Evolutionary conservation across 2,797 vertebrate species (phyloP), one percentile per base, ranked within the genome.

Genomic region (Peromyscus attwateri): DNA sequence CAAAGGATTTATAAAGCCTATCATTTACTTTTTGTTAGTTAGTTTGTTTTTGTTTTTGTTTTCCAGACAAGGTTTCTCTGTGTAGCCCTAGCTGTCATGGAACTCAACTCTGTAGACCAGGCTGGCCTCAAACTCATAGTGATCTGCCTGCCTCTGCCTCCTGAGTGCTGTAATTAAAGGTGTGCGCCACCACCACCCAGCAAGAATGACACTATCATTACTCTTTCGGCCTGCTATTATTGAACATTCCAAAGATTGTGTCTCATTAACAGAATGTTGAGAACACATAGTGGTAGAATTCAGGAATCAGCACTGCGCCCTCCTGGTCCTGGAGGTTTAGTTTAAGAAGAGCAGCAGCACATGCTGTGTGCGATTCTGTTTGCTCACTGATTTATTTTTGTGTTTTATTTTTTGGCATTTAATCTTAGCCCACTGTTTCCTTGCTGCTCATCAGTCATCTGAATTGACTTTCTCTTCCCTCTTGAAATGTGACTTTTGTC

Each of bases 201-300:
- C 71, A 27, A 75, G 71, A 75, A 43, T 43, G 37, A 43, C 23
- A 43, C 73, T 77, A 29, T 92, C 13, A 79, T 90, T 94, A 76
- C 62, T 80, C 37, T 80, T 10, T 77, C 92, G 57, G 21, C 34
- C 34, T 89, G 40, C 77, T 84, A 76, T 93, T 79, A 73, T 52
- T 95, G 79, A 87, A 71, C 57, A 46, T 92, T 96, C 14, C 23
- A 71, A 79, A 94, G 60, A 64, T 84, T 43, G 57, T 77, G 25
- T 25, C 75, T 96, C 43, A 71, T 92, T 83, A 93, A 27, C 40
- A 91, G 62, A 93, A 85, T 57, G 87, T 91, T 64, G 62, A 70
- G 83, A 94, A 11, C 92, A 37, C 94, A 40, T 89, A 79, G 89
- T 95, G 37, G 49, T 80, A 2, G 40, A 27, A 77, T 37, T 52